phyloP scores from a whole-genome alignment of 2,888 invertebrate species.

The Encarsia formosa region DNA sequence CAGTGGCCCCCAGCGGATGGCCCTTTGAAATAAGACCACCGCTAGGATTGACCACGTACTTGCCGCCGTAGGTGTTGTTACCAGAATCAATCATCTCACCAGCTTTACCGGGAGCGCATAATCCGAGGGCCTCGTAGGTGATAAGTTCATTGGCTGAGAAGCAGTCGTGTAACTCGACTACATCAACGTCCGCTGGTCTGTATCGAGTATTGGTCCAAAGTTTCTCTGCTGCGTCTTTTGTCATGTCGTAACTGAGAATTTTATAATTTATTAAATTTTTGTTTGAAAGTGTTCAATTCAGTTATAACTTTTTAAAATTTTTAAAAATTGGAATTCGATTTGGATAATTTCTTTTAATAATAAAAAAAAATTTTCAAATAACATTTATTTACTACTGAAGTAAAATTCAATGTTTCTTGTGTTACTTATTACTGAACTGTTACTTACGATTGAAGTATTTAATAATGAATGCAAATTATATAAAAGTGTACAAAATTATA shows the following conservation, averaged over 20 bases:
- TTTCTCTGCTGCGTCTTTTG: constrained; percentile 72
- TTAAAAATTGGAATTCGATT: no score
- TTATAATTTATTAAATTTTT: neutral
- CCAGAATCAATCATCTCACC: constrained; percentile 89
- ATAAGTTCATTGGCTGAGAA: constrained; percentile 96
- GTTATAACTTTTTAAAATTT: no score
- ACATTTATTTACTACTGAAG: no score
- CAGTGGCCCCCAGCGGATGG: constrained; percentile 95
- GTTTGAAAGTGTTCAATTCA: no score
- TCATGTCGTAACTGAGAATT: constrained; percentile 82
- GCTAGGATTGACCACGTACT: constrained; percentile 96
- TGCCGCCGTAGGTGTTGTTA: constrained; percentile 96
- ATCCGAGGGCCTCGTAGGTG: constrained; percentile 93
- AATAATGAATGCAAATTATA: no score
- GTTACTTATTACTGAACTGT: no score
- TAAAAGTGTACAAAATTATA: no score
- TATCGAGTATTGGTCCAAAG: constrained; percentile 72
- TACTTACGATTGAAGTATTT: no score
- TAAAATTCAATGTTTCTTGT: no score
- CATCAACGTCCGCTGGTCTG: constrained; percentile 79
- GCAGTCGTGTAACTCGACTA: constrained; percentile 96
- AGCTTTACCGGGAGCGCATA: constrained; percentile 86
- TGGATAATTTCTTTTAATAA: no score
- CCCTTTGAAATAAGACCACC: constrained; percentile 99
- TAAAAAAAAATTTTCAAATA: no score